Percentiles rank a stretch among this genome's conserved stretches.
phyloP scores from a whole-genome alignment of 1,140 invertebrate genomes.

The Bombyx mori region DNA sequence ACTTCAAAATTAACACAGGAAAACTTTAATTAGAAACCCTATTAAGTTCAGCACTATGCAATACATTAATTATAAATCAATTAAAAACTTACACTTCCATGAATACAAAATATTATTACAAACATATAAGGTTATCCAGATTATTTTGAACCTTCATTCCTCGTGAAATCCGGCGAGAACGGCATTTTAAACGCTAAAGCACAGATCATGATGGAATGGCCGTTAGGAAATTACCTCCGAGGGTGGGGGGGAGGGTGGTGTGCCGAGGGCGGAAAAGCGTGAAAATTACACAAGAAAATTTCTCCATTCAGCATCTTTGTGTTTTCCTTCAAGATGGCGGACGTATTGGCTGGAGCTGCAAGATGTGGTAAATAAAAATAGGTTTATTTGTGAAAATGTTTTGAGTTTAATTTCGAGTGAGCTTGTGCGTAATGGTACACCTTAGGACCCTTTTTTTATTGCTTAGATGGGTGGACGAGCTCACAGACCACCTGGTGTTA shows the following conservation, averaged over 20 bases:
- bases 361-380: background rate
- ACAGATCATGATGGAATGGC: constrained; percentile 30
- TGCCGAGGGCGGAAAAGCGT: constrained; percentile 41
- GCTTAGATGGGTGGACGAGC: no score
- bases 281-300: constrained; percentile 71
- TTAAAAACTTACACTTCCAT: constrained; percentile 36
- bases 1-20: no score
- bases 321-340: constrained; percentile 67
- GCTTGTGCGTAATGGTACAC: no score
- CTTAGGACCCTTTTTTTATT: no score
- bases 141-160: constrained; percentile 11
- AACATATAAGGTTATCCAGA: constrained; percentile 16
- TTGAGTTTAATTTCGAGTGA: background rate
- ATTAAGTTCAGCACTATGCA: no score
- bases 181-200: background rate
- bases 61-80: constrained; percentile 30
- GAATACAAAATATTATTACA: constrained; percentile 22
- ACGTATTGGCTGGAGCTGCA: constrained; percentile 14
- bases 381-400: background rate
- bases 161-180: background rate
- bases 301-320: constrained; percentile 69
- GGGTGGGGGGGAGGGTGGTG: constrained; percentile 11
- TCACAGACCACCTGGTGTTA: no score
- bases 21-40: no score
- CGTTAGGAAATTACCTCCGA: constrained; percentile 30